phyloP scores from a whole-genome alignment of 2,113 vertebrate species.

The Nansenia antarctica region DNA sequence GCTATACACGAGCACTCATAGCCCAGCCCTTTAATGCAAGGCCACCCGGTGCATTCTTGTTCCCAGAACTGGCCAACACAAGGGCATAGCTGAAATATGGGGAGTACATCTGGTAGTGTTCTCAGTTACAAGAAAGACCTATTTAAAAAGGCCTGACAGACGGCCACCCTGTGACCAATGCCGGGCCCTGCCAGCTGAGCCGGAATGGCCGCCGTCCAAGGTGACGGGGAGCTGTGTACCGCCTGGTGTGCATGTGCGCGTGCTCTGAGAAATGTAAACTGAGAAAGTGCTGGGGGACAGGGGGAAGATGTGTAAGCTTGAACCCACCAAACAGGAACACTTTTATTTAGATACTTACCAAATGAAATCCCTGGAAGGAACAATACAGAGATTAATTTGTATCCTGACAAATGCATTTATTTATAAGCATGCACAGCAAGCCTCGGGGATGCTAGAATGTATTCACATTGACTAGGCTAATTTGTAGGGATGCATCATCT shows the following conservation, averaged over 20 bases:
- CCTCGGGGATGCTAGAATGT: constrained; percentile 36
- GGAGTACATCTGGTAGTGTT: constrained; percentile 63
- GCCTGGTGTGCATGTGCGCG: constrained; percentile 17
- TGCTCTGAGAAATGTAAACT: constrained; percentile 64
- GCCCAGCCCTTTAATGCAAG: constrained; percentile 63
- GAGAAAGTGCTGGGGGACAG: constrained; percentile 58
- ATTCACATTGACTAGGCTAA: constrained; percentile 34
- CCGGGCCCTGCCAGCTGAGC: constrained; percentile 68
- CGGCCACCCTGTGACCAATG: constrained; percentile 68
- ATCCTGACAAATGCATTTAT: constrained; percentile 44
- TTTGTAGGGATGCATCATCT: constrained; percentile 27
- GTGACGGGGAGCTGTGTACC: constrained; percentile 48
- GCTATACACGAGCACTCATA: constrained; percentile 43
- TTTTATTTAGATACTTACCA: constrained; percentile 50
- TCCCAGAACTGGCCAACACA: constrained; percentile 63
- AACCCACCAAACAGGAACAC: constrained; percentile 34
- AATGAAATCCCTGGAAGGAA: constrained; percentile 54
- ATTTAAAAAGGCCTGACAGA: constrained; percentile 73
- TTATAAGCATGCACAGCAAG: constrained; percentile 34
- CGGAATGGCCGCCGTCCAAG: constrained; percentile 66
- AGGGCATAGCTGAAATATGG: constrained; percentile 71
- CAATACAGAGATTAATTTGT: constrained; percentile 56
- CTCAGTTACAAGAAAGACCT: constrained; percentile 76
- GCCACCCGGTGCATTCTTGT: constrained; percentile 63
- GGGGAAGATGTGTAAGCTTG: constrained; percentile 45